Base-by-base conservation (phyloP, 2,113 vertebrate genomes). In the Eleginops maclovinus region DNA sequence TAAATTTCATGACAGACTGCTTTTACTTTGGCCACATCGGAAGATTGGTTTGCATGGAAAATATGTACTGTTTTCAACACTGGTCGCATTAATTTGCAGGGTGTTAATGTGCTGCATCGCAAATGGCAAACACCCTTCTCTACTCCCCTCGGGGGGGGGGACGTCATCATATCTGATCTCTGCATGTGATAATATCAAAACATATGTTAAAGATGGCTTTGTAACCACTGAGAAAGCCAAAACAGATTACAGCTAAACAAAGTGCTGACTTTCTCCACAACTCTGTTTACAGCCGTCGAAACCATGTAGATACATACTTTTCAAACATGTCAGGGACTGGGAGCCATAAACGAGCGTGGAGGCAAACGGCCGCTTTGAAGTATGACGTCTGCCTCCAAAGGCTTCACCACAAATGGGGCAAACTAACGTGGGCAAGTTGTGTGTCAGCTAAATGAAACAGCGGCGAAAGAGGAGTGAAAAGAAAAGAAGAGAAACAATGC, bases 271-370 rank as follows among this genome's bases (percentile, higher is more conserved):
- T 85, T 72, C 81, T 72, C 77, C 77, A 75, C n/a, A 44, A 47
- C 70, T 85, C 54, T 91, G 89, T 94, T 93, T 93, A 92, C 66
- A 87, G 82, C 74, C 84, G 63, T 73, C 46, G 46, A 87, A 92
- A 89, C 89, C 88, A 79, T 89, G 87, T 90, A 87, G 91, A 93
- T 92, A 90, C 86, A 88, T 78, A 83, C 85, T 85, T 94, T 93
- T 92, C 88, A 93, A 92, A 94, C 91, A 93, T 88, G 91, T 93
- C 89, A 92, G 86, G 83, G 68, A 87, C 69, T 47, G 85, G 88
- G 81, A 85, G 82, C 79, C 69, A 72, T 84, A 86, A 91, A 91
- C 69, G 75, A 87, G 64, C 67, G 17, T 13, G 60, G 88, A 91
- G 78, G 81, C 80, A 69, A 84, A 88, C 51, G 80, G 65, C 74